phyloP scores from a whole-genome alignment of 2,888 invertebrate species.

The Maniola hyperantus region DNA sequence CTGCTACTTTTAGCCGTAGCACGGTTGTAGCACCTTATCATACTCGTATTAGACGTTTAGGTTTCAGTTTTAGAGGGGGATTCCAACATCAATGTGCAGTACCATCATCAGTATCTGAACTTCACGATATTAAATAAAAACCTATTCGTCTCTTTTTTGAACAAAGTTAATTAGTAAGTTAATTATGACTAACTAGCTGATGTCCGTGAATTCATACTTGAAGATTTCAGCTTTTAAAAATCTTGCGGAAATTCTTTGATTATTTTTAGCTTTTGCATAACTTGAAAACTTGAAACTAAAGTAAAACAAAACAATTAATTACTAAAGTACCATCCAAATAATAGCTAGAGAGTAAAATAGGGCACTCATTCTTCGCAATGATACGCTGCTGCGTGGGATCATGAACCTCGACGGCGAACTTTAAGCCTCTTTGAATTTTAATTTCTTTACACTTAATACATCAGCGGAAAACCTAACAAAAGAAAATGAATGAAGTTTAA shows the following conservation, averaged over 20 bases:
- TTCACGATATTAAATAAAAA: too few species aligned
- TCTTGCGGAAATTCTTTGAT: too few species aligned
- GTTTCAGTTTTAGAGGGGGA: background rate
- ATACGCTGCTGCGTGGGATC: slow-evolving; percentile 6
- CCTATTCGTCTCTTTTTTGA: too few species aligned
- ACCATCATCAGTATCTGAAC: too few species aligned
- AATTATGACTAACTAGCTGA: too few species aligned
- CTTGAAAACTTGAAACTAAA: slow-evolving; percentile 2
- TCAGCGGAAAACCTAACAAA: slow-evolving; percentile 3
- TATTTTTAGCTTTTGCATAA: slow-evolving; percentile 12
- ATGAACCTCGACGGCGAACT: slow-evolving; percentile 16
- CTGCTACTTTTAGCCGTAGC: slow-evolving; percentile 5
- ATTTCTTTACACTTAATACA: slow-evolving; percentile 17
- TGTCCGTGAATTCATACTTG: too few species aligned
- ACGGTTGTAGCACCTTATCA: slow-evolving; percentile 2
- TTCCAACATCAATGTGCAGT: too few species aligned
- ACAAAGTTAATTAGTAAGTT: too few species aligned
- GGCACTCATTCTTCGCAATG: slow-evolving; percentile 18
- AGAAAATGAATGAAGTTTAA: background rate
- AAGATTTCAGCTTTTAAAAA: too few species aligned
- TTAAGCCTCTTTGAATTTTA: slow-evolving; percentile 30
- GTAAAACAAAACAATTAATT: slow-evolving; percentile 17
- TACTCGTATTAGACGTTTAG: background rate
- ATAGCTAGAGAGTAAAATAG: slow-evolving; percentile 18
- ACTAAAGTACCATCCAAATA: slow-evolving; percentile 14